Conservation (phyloP, 37 sponge, comb jelly and placozoan species). For the Ianthella basta region DNA sequence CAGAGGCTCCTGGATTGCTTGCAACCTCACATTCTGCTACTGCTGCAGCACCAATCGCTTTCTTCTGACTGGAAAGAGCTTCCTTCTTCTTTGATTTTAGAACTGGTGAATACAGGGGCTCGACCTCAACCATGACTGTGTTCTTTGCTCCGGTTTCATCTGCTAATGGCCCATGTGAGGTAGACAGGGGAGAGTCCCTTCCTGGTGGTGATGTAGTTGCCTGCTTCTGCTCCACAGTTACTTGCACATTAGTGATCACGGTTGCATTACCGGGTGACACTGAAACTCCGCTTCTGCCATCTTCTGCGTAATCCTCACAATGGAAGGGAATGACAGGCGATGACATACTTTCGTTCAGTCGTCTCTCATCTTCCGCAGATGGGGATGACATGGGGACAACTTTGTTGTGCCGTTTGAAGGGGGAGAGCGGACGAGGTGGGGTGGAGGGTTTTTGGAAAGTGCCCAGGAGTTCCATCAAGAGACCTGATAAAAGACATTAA, state of each 20-base stretch:
- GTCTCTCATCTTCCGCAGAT: too few species aligned
- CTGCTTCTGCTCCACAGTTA: too few species aligned
- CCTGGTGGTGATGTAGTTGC: too few species aligned
- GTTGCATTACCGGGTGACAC: too few species aligned
- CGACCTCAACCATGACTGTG: background rate
- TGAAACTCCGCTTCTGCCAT: too few species aligned
- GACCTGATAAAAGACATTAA: background rate
- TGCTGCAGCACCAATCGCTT: background rate
- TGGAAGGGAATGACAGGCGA: background rate
- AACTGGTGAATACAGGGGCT: constrained; percentile 13
- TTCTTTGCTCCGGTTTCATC: background rate
- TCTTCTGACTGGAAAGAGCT: background rate
- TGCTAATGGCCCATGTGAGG: background rate
- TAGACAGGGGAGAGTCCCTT: constrained; percentile 2
- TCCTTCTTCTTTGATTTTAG: background rate
- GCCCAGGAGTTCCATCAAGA: background rate
- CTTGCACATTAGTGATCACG: too few species aligned
- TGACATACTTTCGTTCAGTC: background rate
- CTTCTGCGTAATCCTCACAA: too few species aligned
- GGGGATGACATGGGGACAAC: constrained; percentile 41
- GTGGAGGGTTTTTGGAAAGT: constrained; percentile 11
- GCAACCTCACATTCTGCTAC: background rate
- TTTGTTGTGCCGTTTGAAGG: constrained; percentile 62
- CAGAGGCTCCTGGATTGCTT: background rate
- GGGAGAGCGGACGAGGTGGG: constrained; percentile 50